phyloP scores from a whole-genome alignment of 2,888 invertebrate genomes.

The Junonia oenone region DNA sequence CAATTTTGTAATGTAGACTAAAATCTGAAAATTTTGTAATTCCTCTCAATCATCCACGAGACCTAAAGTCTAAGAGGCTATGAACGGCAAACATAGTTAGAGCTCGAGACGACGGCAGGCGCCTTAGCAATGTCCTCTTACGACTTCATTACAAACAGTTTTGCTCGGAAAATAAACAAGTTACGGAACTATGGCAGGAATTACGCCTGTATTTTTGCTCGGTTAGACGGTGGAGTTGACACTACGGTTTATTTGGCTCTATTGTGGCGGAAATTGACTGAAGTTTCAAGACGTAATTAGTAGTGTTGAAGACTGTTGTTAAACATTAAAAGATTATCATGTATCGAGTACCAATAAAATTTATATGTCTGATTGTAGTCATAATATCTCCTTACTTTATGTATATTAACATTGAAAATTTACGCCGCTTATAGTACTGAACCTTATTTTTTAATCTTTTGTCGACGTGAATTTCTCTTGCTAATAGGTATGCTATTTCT shows the following conservation, averaged over 20 bases:
- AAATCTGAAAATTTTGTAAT: background rate
- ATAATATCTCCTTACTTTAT: too few relatives aligned
- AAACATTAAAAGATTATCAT: too few relatives aligned
- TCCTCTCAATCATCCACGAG: conserved; percentile 8
- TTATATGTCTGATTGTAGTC: too few relatives aligned
- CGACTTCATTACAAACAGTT: conserved; percentile 31
- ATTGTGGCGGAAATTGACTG: conserved; percentile 10
- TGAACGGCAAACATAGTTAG: conserved; percentile 46
- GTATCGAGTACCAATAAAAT: too few relatives aligned
- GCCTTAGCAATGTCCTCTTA: conserved; percentile 23
- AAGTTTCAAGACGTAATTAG: conserved; percentile 8
- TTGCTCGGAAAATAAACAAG: conserved; percentile 27
- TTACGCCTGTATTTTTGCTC: conserved; percentile 24
- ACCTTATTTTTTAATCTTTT: too few relatives aligned
- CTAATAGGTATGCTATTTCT: too few relatives aligned
- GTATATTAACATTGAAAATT: too few relatives aligned
- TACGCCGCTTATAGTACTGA: too few relatives aligned
- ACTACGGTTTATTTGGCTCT: conserved; percentile 12
- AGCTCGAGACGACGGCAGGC: conserved; percentile 24
- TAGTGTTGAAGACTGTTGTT: too few relatives aligned
- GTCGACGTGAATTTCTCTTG: too few relatives aligned
- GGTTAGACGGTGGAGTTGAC: conserved; percentile 12
- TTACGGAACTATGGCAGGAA: conserved; percentile 23
- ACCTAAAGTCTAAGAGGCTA: conserved; percentile 7
- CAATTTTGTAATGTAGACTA: background rate